Evolutionary conservation across 1,140 invertebrate genomes (phyloP).

Genomic region (Aleiodes sp.): DNA sequence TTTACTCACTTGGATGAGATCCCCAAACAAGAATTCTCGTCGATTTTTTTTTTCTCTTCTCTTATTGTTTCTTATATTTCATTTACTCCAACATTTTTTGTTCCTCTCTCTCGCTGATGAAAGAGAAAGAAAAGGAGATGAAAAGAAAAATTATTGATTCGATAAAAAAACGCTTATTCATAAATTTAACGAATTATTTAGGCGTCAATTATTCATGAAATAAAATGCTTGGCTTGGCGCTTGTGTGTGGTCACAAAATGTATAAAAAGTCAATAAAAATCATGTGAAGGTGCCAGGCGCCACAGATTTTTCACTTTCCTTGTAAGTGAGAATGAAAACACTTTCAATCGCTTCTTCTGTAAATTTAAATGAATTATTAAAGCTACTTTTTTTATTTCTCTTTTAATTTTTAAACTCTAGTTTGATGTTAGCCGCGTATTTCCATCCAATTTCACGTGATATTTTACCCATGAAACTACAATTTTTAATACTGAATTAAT

Average conservation of each 20-base stretch:
- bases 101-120: too few relatives aligned
- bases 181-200: background rate
- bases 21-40: background rate
- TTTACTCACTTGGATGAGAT: background rate
- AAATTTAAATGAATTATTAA: background rate
- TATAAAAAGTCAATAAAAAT: constrained; percentile 1
- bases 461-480: too few relatives aligned
- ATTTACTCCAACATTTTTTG: too few relatives aligned
- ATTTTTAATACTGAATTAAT: too few relatives aligned
- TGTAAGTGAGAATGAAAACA: background rate
- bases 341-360: background rate
- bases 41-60: background rate
- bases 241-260: background rate
- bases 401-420: too few relatives aligned
- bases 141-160: too few relatives aligned
- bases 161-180: background rate
- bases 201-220: too few relatives aligned
- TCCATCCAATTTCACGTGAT: too few relatives aligned
- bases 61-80: too few relatives aligned
- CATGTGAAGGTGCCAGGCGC: background rate
- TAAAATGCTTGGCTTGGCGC: background rate
- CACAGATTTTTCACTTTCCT: background rate
- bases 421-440: background rate
- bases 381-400: background rate
- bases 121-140: too few relatives aligned